Evolutionary conservation across 2,797 vertebrate species (phyloP).

Genomic region (Paramormyrops hopkinsi): DNA sequence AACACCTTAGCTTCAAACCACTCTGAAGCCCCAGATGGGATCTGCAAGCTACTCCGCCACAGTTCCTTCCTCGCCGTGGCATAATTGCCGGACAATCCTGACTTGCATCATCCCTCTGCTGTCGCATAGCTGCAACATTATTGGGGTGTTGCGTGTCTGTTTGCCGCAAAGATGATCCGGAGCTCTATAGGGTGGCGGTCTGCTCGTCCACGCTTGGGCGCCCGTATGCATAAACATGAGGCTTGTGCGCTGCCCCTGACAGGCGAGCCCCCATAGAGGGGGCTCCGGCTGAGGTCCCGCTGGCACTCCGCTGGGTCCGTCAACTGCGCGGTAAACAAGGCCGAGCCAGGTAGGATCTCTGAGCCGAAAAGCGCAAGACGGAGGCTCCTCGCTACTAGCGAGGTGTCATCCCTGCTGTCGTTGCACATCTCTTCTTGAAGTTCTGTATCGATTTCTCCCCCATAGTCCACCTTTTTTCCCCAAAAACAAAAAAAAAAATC

Average conservation of each 20-base stretch:
- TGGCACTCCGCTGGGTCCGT: constrained; percentile 30
- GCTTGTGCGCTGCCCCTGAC: constrained; percentile 23
- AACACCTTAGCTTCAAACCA: not conserved
- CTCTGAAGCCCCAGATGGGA: not conserved
- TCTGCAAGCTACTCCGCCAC: not conserved
- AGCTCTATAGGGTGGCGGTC: not conserved
- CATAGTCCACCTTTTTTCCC: constrained; percentile 44
- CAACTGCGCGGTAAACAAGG: constrained; percentile 39
- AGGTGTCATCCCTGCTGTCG: constrained; percentile 20
- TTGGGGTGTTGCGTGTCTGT: not conserved
- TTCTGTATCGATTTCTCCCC: constrained; percentile 62
- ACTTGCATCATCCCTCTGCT: not conserved
- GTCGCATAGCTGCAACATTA: not conserved
- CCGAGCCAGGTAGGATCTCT: not conserved
- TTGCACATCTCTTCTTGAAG: constrained; percentile 50
- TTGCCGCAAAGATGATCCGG: not conserved
- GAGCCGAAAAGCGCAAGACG: constrained; percentile 35
- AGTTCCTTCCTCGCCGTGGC: not conserved
- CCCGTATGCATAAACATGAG: constrained; percentile 58
- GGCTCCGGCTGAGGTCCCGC: constrained; percentile 16
- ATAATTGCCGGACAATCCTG: not conserved
- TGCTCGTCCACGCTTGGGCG: constrained; percentile 43
- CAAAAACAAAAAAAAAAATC: constrained; percentile 48
- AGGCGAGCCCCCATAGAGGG: not conserved
- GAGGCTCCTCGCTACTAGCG: constrained; percentile 29